These are phyloP conservation scores for Plebejus melissa DNA, from an alignment of 2,888 invertebrate genomes.

Conservation along the genomic window DNA sequence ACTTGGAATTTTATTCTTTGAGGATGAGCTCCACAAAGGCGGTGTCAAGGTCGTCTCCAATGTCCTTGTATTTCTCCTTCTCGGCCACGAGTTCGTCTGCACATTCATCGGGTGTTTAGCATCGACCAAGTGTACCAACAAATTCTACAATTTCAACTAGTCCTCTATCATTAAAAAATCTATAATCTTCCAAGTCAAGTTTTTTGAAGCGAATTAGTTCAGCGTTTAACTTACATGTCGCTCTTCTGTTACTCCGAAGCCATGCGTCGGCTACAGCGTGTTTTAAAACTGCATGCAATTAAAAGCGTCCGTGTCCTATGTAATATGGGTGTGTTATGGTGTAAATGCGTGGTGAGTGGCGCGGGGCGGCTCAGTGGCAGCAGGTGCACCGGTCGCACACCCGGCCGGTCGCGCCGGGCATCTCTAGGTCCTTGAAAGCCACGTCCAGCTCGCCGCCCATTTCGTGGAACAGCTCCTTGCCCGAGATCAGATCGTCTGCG, in stretches of 20 bases:
- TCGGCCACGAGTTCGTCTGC: constrained; percentile 95
- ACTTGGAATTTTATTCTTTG: constrained; percentile 75
- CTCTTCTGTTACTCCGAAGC: constrained; percentile 72
- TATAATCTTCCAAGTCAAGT: constrained; percentile 59
- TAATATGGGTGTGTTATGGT: constrained; percentile 45
- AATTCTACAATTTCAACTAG: constrained; percentile 9
- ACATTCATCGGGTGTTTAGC: constrained; percentile 30
- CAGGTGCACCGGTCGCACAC: constrained; percentile 67
- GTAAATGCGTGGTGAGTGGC: constrained; percentile 59
- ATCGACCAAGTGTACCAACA: constrained; percentile 30
- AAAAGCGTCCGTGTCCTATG: constrained; percentile 36
- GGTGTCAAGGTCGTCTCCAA: constrained; percentile 99
- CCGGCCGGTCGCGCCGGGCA: constrained; percentile 48
- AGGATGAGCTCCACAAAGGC: constrained; percentile 97
- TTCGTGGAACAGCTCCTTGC: constrained; percentile 94
- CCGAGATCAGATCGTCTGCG: constrained; percentile 89
- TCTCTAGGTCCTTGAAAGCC: constrained; percentile 87
- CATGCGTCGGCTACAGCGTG: constrained; percentile 55
- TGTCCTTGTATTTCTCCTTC: constrained; percentile 99
- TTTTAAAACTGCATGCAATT: constrained; percentile 43
- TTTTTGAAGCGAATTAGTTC: constrained; percentile 52
- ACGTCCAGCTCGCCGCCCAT: constrained; percentile 95
- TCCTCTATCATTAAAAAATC: constrained; percentile 25
- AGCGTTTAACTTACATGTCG: constrained; percentile 44
- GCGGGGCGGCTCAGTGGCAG: constrained; percentile 57